Conservation (phyloP, 2,113 vertebrate genomes). For the Odobenus rosmarus region DNA sequence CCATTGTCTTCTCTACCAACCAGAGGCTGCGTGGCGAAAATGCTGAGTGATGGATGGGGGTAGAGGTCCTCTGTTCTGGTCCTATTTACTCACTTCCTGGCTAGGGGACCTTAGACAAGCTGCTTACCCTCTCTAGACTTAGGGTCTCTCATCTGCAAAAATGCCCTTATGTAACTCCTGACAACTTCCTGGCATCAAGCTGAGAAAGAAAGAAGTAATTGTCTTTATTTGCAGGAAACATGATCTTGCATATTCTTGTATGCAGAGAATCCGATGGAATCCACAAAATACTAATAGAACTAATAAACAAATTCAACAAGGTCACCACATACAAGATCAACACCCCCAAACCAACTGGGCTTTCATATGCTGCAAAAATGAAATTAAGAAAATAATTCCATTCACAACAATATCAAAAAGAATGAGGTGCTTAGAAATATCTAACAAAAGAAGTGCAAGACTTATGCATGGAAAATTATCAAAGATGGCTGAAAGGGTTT, state of each 20-base stretch:
- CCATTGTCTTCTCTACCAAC: not conserved
- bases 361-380: not conserved
- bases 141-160: not conserved
- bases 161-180: not conserved
- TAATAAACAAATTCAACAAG: not conserved
- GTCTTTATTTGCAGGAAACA: not conserved
- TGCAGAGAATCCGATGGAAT: not conserved
- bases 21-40: not conserved
- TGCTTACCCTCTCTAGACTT: not conserved
- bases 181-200: not conserved
- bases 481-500: not conserved
- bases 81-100: not conserved
- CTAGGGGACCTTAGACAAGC: not conserved
- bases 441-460: not conserved
- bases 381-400: slow-evolving; percentile 29
- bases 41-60: not conserved
- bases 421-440: slow-evolving; percentile 6
- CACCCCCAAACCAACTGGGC: not conserved
- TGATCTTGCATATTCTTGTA: not conserved
- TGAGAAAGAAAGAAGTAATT: not conserved
- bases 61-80: not conserved
- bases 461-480: not conserved
- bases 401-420: not conserved
- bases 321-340: not conserved
- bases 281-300: not conserved